Evolutionary conservation across 1,140 invertebrate species (phyloP).

Genomic region (Diorhabda carinulata): DNA sequence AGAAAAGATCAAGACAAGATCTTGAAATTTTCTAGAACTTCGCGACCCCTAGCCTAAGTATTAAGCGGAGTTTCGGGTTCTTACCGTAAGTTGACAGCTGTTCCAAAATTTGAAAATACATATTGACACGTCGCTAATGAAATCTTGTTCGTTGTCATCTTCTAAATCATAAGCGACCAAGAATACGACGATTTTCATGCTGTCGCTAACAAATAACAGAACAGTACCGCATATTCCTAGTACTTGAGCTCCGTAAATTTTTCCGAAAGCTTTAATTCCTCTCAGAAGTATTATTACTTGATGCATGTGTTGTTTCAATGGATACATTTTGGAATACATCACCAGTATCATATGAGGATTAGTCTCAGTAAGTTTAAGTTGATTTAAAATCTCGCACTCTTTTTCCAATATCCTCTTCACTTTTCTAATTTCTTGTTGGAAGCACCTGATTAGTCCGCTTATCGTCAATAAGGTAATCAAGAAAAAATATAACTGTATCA

Average conservation of each 20-base stretch:
- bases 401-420: constrained; percentile 5
- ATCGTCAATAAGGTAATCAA: constrained; percentile 16
- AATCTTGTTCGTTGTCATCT: neutral
- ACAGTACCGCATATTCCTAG: constrained; percentile 7
- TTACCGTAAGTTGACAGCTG: constrained; percentile 17
- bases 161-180: neutral
- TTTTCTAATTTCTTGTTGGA: neutral
- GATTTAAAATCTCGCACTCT: constrained; percentile 5
- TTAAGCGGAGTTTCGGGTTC: no score
- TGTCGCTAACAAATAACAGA: constrained; percentile 12
- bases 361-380: constrained; percentile 5
- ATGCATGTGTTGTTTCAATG: constrained; percentile 7
- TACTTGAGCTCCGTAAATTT: constrained; percentile 22
- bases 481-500: neutral
- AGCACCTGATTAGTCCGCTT: constrained; percentile 8
- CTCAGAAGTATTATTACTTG: constrained; percentile 6
- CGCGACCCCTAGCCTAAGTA: no score
- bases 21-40: no score
- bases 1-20: no score
- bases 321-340: neutral
- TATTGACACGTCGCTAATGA: neutral
- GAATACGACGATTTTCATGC: constrained; percentile 10
- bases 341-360: constrained; percentile 15
- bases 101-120: constrained; percentile 14
- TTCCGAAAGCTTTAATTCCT: constrained; percentile 13